phyloP scores from a whole-genome alignment of 2,888 invertebrate species.

The Gonocerus acuteangulatus region DNA sequence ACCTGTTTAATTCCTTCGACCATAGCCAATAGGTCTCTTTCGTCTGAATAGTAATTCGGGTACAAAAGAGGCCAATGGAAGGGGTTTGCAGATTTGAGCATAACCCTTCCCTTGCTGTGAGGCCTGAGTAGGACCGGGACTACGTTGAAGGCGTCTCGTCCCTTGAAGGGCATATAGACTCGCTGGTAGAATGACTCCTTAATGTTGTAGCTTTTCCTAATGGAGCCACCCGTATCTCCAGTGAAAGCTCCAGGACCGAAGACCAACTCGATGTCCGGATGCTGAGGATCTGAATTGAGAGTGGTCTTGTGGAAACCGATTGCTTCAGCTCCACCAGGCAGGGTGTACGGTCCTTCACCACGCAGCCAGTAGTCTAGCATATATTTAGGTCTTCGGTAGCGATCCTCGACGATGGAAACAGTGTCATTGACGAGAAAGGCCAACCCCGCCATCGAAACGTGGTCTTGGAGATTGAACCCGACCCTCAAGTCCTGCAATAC shows the following conservation, averaged over 20 bases:
- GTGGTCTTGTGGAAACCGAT: conserved; percentile 46
- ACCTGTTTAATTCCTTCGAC: conserved; percentile 51
- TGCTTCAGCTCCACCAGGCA: conserved; percentile 46
- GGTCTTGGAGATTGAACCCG: conserved; percentile 45
- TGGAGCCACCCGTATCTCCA: conserved; percentile 46
- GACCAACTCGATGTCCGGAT: conserved; percentile 47
- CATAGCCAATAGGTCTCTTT: conserved; percentile 42
- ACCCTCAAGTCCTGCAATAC: conserved; percentile 44
- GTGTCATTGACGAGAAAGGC: conserved; percentile 42
- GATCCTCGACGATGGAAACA: conserved; percentile 39
- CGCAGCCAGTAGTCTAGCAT: conserved; percentile 43
- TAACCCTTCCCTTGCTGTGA: conserved; percentile 59
- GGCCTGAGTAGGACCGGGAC: conserved; percentile 66
- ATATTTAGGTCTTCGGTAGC: conserved; percentile 39
- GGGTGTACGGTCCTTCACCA: conserved; percentile 43
- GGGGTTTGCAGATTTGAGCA: conserved; percentile 50
- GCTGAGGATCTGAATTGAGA: conserved; percentile 42
- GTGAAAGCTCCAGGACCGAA: conserved; percentile 48
- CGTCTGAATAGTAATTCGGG: conserved; percentile 70
- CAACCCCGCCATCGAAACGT: conserved; percentile 44
- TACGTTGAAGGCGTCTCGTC: conserved; percentile 47
- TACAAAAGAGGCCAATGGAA: conserved; percentile 55
- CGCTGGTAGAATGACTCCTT: conserved; percentile 44
- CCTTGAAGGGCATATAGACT: conserved; percentile 45
- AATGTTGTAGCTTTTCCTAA: conserved; percentile 42